Evolutionary conservation across 2,797 vertebrate genomes (phyloP).

Genomic region (Peromyscus attwateri): DNA sequence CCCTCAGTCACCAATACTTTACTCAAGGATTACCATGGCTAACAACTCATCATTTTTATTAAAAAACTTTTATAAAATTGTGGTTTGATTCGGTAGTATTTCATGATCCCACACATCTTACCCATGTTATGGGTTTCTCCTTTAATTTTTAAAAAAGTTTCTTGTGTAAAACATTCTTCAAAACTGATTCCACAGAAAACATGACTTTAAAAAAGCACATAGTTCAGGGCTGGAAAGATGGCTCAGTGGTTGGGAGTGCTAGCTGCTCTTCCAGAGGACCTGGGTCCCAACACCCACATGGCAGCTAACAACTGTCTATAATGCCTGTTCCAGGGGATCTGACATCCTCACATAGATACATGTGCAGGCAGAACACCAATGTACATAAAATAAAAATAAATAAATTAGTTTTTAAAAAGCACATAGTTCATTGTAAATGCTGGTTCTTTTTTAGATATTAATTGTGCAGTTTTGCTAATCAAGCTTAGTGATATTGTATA

Average conservation of each 20-base stretch:
- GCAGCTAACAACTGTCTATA: too few relatives aligned
- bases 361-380: too few relatives aligned
- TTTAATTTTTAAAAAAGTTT: slow-evolving; percentile 20
- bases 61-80: neutral
- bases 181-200: slow-evolving; percentile 68
- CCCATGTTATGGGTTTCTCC: slow-evolving; percentile 19
- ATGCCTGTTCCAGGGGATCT: too few relatives aligned
- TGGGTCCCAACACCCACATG: too few relatives aligned
- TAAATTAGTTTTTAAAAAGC: slow-evolving; percentile 6
- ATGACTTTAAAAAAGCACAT: slow-evolving; percentile 30
- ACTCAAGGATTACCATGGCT: neutral
- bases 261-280: too few relatives aligned
- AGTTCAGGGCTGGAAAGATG: neutral
- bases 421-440: slow-evolving; percentile 44
- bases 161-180: slow-evolving; percentile 50
- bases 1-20: neutral
- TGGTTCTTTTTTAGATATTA: slow-evolving; percentile 72
- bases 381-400: too few relatives aligned
- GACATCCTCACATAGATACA: too few relatives aligned
- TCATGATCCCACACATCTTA: neutral
- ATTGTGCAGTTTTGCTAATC: slow-evolving; percentile 78
- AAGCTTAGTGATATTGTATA: slow-evolving; percentile 72
- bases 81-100: slow-evolving; percentile 32
- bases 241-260: too few relatives aligned
- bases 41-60: slow-evolving; percentile 46